A percentile compares a stretch with the other conserved stretches of the same genome.
phyloP scores from a whole-genome alignment of 2,888 invertebrate genomes.

The Luperina testacea region DNA sequence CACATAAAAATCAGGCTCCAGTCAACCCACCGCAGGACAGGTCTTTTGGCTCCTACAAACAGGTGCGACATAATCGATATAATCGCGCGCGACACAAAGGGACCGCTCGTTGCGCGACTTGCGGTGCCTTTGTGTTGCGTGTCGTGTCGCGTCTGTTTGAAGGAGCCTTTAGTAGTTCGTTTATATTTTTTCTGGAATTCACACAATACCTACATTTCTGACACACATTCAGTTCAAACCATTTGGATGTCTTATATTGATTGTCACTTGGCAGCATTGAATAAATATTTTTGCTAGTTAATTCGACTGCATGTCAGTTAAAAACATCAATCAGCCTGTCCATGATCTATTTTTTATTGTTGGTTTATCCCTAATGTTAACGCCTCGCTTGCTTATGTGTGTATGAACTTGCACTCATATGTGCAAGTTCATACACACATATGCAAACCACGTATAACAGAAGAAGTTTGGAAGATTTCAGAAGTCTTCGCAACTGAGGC shows the following conservation, averaged over 20 bases:
- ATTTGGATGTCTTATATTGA: slow-evolving; percentile 33
- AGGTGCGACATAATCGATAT: too few species aligned
- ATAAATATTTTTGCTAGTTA: slow-evolving; percentile 31
- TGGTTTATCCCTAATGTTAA: neutral
- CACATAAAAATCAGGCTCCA: neutral
- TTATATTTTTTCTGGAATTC: neutral
- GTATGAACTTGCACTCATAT: neutral
- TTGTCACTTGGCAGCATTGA: slow-evolving; percentile 28
- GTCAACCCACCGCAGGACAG: neutral
- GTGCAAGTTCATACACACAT: neutral
- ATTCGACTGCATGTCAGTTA: slow-evolving; percentile 28
- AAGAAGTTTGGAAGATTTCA: neutral
- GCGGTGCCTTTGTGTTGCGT: too few species aligned
- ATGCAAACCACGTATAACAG: neutral
- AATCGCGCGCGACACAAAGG: too few species aligned
- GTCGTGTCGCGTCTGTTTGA: too few species aligned
- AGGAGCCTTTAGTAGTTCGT: neutral
- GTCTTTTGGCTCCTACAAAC: too few species aligned
- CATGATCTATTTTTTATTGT: neutral
- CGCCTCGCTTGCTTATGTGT: neutral
- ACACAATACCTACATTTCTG: slow-evolving; percentile 28
- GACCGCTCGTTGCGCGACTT: too few species aligned
- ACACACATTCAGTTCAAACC: slow-evolving; percentile 25
- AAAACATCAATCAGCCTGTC: slow-evolving; percentile 1
- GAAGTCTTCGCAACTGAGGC: neutral